phyloP scores from a whole-genome alignment of 2,113 vertebrate species.

The Ameiurus melas region DNA sequence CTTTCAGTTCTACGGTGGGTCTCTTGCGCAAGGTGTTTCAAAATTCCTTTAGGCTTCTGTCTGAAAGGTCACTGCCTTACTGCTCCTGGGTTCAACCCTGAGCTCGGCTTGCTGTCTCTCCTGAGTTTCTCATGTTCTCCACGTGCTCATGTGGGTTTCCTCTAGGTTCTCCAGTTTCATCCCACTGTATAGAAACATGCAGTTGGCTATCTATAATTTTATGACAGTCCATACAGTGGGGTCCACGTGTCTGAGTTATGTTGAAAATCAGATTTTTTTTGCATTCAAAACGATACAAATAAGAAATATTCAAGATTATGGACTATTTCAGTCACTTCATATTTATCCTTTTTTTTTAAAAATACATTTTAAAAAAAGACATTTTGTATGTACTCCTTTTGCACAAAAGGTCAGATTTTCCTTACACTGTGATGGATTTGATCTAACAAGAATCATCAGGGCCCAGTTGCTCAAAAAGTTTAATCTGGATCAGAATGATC shows the following conservation, averaged over 20 bases:
- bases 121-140: background rate
- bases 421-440: background rate
- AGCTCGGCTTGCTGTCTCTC: background rate
- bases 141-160: background rate
- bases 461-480: no score
- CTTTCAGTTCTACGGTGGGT: background rate
- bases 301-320: background rate
- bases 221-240: background rate
- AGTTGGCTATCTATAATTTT: background rate
- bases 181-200: background rate
- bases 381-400: background rate
- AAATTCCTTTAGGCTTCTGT: background rate
- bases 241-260: background rate
- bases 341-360: background rate
- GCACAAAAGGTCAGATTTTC: background rate
- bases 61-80: background rate
- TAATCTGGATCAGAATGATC: no score
- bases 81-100: background rate
- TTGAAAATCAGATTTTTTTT: background rate
- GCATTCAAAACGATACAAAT: background rate
- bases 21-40: background rate
- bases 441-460: background rate
- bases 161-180: background rate
- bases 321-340: background rate
- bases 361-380: accelerated